Conservation (phyloP, 2,113 vertebrate genomes). For the Alexandromys fortis region DNA sequence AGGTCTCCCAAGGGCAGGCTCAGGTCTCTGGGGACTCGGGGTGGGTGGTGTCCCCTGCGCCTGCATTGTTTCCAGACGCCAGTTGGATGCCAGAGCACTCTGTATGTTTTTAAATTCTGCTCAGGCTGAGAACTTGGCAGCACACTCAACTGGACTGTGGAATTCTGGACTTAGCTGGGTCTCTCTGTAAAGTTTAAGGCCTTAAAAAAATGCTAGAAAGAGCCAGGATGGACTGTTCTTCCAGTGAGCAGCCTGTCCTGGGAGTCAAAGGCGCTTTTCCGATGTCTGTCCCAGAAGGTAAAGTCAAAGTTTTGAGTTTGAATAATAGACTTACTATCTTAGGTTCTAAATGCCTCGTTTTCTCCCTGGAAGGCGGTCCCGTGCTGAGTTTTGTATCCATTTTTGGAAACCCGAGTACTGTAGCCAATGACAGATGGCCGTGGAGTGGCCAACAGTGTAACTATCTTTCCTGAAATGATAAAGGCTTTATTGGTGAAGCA, state of each 20-base stretch:
- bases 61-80: neutral
- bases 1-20: neutral
- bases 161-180: conserved; percentile 9
- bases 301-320: conserved; percentile 19
- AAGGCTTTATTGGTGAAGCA: conserved; percentile 72
- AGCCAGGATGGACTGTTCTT: neutral
- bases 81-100: neutral
- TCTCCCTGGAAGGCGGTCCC: neutral
- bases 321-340: neutral
- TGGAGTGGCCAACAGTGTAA: conserved; percentile 60
- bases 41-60: neutral
- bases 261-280: neutral
- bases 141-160: neutral
- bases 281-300: conserved; percentile 13
- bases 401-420: conserved; percentile 50
- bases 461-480: conserved; percentile 63
- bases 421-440: neutral
- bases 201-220: neutral
- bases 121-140: conserved; percentile 46
- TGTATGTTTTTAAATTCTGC: conserved; percentile 42
- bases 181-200: conserved; percentile 5
- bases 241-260: neutral
- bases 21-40: neutral
- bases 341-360: neutral
- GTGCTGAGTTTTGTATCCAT: conserved; percentile 45